A percentile compares a stretch with the other conserved stretches of the same genome.
Evolutionary conservation across 2,888 invertebrate species (phyloP).

Genomic region (Drosophila mulleri): DNA sequence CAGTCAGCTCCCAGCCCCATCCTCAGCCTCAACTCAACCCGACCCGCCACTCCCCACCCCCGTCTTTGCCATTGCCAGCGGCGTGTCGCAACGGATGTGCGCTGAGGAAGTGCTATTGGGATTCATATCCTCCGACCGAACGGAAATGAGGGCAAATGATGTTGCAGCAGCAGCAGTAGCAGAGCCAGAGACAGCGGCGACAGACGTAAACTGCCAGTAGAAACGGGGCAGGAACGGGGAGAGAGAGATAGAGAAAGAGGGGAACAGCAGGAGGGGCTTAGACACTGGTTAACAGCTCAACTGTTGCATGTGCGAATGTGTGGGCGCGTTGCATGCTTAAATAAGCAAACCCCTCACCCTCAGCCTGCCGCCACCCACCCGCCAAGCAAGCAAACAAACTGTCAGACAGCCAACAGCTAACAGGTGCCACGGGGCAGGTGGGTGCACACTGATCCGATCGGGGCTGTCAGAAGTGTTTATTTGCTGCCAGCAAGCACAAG

Average conservation of each 20-base stretch:
- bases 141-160: slow-evolving; percentile 67
- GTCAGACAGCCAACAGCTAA: slow-evolving; percentile 33
- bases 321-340: slow-evolving; percentile 57
- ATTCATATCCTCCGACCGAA: slow-evolving; percentile 72
- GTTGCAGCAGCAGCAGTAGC: slow-evolving; percentile 46
- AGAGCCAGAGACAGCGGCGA: slow-evolving; percentile 1
- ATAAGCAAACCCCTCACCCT: slow-evolving; percentile 48
- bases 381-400: slow-evolving; percentile 39
- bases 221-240: neutral
- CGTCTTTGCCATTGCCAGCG: slow-evolving; percentile 24
- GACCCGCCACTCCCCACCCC: neutral
- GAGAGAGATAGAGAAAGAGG: neutral
- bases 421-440: slow-evolving; percentile 35
- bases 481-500: slow-evolving; percentile 61
- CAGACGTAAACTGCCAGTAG: slow-evolving; percentile 16
- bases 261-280: neutral
- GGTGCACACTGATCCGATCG: slow-evolving; percentile 64
- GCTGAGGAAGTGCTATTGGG: slow-evolving; percentile 77
- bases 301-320: slow-evolving; percentile 69
- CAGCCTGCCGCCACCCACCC: too few relatives aligned
- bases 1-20: slow-evolving; percentile 12
- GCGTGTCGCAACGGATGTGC: slow-evolving; percentile 71
- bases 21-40: too few relatives aligned
- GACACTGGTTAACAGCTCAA: slow-evolving; percentile 57
- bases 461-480: slow-evolving; percentile 72